Percentiles rank a stretch among this genome's conserved stretches.
phyloP scores from a whole-genome alignment of 2,797 vertebrate genomes.

The Chloroceryle inda region DNA sequence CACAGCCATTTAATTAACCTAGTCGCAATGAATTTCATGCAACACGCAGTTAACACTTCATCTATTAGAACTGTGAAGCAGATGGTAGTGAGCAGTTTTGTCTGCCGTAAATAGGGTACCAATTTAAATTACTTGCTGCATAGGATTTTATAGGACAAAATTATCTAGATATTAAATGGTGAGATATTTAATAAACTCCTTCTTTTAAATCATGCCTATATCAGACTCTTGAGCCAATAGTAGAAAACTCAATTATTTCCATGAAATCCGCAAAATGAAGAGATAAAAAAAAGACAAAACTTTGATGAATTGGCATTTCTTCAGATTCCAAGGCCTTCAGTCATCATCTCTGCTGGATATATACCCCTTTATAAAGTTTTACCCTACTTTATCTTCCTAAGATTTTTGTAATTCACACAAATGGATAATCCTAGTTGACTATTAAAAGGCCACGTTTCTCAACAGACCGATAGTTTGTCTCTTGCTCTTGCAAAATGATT shows the following conservation, averaged over 20 bases:
- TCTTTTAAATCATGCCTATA: slow-evolving; percentile 15
- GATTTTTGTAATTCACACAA: slow-evolving; percentile 27
- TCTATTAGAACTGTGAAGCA: slow-evolving; percentile 73
- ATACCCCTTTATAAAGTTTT: slow-evolving; percentile 1
- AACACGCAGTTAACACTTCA: slow-evolving; percentile 75
- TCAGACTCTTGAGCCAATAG: background rate
- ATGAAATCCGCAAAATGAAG: background rate
- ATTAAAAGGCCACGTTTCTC: slow-evolving; percentile 40
- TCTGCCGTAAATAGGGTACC: slow-evolving; percentile 74
- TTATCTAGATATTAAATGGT: slow-evolving; percentile 66
- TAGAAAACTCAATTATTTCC: slow-evolving; percentile 43
- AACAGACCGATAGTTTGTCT: background rate
- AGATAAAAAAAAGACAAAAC: background rate
- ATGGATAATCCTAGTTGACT: background rate
- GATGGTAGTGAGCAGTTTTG: slow-evolving; percentile 75
- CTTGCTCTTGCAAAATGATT: slow-evolving; percentile 16
- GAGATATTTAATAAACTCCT: slow-evolving; percentile 62
- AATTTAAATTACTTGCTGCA: slow-evolving; percentile 70
- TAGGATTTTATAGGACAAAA: slow-evolving; percentile 63
- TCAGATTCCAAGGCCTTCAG: background rate
- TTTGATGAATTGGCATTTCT: slow-evolving; percentile 22
- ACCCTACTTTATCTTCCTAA: background rate
- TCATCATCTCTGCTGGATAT: background rate
- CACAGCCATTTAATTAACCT: slow-evolving; percentile 78
- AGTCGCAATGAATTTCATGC: slow-evolving; percentile 75